Percentiles rank a stretch among this genome's conserved stretches.
phyloP scores from a whole-genome alignment of 2,113 vertebrate genomes.

The Canis aureus region DNA sequence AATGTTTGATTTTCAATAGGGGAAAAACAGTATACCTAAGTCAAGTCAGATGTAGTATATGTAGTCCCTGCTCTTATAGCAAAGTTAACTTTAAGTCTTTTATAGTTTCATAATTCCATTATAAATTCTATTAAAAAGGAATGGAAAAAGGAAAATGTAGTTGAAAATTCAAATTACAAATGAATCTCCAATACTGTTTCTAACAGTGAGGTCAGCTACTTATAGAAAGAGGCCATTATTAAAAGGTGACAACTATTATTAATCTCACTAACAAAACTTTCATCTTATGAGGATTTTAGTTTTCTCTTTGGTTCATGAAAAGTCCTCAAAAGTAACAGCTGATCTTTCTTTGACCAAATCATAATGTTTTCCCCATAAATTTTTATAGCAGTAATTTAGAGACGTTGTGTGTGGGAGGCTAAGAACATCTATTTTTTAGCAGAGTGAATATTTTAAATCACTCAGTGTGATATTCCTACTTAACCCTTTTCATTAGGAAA shows the following conservation, averaged over 20 bases:
- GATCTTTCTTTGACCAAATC: constrained; percentile 87
- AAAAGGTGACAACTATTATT: constrained; percentile 40
- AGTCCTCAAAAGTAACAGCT: constrained; percentile 83
- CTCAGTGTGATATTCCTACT: constrained; percentile 77
- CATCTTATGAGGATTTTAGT: constrained; percentile 31
- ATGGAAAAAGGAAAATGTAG: constrained; percentile 24
- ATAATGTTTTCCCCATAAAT: constrained; percentile 84
- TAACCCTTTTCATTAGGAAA: constrained; percentile 81
- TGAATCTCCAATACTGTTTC: constrained; percentile 71
- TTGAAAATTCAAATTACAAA: constrained; percentile 67
- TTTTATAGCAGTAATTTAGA: constrained; percentile 86
- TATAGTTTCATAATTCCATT: background rate
- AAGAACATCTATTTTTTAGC: constrained; percentile 88
- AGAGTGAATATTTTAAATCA: constrained; percentile 87
- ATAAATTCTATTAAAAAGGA: constrained; percentile 37
- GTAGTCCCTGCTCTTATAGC: background rate
- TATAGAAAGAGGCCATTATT: constrained; percentile 37
- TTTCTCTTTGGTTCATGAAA: constrained; percentile 62
- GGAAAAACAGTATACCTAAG: background rate
- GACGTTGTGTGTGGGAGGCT: constrained; percentile 81
- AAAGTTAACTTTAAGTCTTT: constrained; percentile 43
- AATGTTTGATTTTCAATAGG: constrained; percentile 5
- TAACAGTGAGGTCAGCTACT: constrained; percentile 44
- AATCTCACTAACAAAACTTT: constrained; percentile 11
- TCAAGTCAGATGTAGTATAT: constrained; percentile 18